phyloP scores from a whole-genome alignment of 2,113 vertebrate genomes.

The Crypturellus undulatus region DNA sequence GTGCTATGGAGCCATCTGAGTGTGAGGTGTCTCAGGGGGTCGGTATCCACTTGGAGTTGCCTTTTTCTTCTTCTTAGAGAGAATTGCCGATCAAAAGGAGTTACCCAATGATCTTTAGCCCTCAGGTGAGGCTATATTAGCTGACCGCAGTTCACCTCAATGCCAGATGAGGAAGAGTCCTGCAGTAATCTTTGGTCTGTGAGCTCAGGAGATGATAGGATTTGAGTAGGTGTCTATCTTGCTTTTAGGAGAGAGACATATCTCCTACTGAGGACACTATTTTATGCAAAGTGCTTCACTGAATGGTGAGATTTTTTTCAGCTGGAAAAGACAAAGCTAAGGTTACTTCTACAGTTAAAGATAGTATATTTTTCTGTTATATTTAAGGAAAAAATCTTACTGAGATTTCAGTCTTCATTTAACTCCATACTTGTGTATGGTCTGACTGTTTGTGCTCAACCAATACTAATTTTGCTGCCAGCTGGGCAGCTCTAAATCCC shows the following conservation, averaged over 20 bases:
- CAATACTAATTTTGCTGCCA: not conserved
- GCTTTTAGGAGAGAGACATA: rapidly evolving
- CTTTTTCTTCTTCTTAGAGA: not conserved
- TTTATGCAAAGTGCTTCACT: not conserved
- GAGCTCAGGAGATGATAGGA: not conserved
- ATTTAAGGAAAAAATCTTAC: not conserved
- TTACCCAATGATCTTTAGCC: not conserved
- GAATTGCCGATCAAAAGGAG: not conserved
- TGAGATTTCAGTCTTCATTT: not conserved
- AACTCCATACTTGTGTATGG: conserved; percentile 34
- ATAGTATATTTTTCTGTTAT: conserved; percentile 2
- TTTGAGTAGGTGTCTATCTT: not conserved
- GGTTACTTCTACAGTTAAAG: not conserved
- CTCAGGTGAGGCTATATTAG: not conserved
- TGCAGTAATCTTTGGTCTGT: not conserved
- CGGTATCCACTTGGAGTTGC: not conserved
- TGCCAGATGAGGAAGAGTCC: not conserved
- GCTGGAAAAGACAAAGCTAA: not conserved
- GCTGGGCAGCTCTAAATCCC: not conserved
- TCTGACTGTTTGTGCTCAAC: not conserved
- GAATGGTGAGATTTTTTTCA: conserved; percentile 8
- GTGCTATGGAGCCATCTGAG: not conserved
- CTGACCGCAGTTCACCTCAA: not conserved
- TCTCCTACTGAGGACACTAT: conserved; percentile 39
- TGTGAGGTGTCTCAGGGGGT: not conserved